Percentiles rank a stretch among this genome's conserved stretches.
Conservation (phyloP, 2,113 vertebrate species). For the Turnix velox region DNA sequence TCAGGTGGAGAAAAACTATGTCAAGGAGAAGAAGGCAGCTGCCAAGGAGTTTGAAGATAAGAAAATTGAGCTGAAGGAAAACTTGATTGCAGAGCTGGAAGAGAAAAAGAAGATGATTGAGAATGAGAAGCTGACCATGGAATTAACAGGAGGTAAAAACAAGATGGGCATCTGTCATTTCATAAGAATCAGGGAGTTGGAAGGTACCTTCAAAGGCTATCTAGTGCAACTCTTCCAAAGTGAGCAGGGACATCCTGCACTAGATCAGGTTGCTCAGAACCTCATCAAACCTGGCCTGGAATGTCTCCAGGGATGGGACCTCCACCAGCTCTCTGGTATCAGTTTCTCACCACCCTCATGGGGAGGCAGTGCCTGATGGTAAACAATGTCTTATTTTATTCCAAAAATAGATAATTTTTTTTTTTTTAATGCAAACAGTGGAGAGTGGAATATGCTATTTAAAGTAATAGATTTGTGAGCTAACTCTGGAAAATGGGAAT, state of each 20-base stretch:
- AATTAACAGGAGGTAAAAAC: constrained; percentile 90
- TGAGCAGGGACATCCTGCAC: too few species aligned
- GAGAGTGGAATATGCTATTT: background rate
- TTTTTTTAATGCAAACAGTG: background rate
- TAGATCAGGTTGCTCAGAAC: too few species aligned
- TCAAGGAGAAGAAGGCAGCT: constrained; percentile 97
- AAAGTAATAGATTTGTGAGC: background rate
- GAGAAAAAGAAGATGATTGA: constrained; percentile 99
- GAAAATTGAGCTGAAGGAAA: constrained; percentile 98
- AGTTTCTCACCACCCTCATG: too few species aligned
- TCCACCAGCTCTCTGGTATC: too few species aligned
- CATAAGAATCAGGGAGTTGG: too few species aligned
- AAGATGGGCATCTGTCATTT: background rate
- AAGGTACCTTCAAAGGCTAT: too few species aligned
- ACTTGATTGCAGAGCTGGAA: constrained; percentile 93
- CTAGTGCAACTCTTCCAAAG: too few species aligned
- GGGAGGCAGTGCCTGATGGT: background rate
- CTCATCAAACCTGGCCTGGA: too few species aligned
- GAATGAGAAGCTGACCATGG: constrained; percentile 98
- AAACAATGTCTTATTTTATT: background rate
- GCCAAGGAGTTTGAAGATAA: constrained; percentile 99
- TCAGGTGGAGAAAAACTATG: constrained; percentile 96
- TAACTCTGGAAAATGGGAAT: background rate
- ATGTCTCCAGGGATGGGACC: too few species aligned
- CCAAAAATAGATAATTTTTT: too few species aligned